Evolutionary conservation across 2,888 invertebrate species (phyloP).

Genomic region (Brachyptera risi): DNA sequence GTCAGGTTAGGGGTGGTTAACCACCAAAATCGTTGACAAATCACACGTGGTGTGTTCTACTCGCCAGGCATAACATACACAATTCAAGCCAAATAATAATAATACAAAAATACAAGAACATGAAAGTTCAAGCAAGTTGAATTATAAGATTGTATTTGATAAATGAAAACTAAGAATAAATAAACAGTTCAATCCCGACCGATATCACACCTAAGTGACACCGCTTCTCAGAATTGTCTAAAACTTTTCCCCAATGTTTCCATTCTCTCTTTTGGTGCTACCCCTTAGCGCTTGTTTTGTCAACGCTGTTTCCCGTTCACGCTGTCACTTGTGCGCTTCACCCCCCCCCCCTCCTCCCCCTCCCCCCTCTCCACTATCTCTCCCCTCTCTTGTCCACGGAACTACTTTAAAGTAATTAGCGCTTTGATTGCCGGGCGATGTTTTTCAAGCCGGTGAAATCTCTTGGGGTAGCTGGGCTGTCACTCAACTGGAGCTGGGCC

Average conservation of each 20-base stretch:
- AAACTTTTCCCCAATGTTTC: neutral
- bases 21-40: too few relatives aligned
- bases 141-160: too few relatives aligned
- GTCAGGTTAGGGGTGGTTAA: too few relatives aligned
- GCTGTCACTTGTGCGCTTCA: conserved; percentile 8
- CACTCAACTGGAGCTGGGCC: conserved; percentile 21
- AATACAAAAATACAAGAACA: too few relatives aligned
- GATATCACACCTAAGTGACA: too few relatives aligned
- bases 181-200: too few relatives aligned
- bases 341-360: conserved; percentile 16
- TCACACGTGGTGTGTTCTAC: too few relatives aligned
- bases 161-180: too few relatives aligned
- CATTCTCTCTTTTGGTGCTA: neutral
- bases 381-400: conserved; percentile 25
- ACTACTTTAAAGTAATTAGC: conserved; percentile 46
- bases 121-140: too few relatives aligned
- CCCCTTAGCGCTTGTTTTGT: neutral
- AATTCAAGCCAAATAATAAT: too few relatives aligned
- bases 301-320: conserved; percentile 7
- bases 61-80: too few relatives aligned
- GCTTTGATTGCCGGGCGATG: conserved; percentile 44
- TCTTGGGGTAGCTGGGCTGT: conserved; percentile 26
- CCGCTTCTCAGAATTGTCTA: neutral
- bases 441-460: conserved; percentile 29
- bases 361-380: neutral